Percentiles rank a stretch among this genome's conserved stretches.
Evolutionary conservation across 1,140 invertebrate species (phyloP).

Genomic region (Bathynomus jamesi): DNA sequence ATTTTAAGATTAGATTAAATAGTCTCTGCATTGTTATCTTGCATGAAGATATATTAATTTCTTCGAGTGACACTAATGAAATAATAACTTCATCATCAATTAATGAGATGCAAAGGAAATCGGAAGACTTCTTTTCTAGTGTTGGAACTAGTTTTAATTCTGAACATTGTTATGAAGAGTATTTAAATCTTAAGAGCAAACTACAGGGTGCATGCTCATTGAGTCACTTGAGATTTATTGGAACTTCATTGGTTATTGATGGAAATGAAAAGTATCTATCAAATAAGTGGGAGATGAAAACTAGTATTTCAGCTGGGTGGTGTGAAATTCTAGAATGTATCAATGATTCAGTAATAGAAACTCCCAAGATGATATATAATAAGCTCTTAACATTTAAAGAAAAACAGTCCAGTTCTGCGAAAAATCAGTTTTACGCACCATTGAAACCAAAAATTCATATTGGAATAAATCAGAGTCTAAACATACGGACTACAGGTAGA

Average conservation of each 20-base stretch:
- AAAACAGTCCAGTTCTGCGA: background rate
- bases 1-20: background rate
- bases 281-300: background rate
- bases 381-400: background rate
- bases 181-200: background rate
- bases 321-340: background rate
- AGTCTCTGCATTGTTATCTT: background rate
- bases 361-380: background rate
- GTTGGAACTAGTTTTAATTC: background rate
- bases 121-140: background rate
- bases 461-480: background rate
- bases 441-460: background rate
- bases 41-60: background rate
- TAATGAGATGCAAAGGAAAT: background rate
- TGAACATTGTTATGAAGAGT: background rate
- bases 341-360: background rate
- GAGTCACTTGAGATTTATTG: background rate
- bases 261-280: background rate
- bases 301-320: background rate
- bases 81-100: background rate
- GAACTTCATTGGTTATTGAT: background rate
- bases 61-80: background rate
- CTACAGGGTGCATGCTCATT: background rate
- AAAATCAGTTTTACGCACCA: background rate
- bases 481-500: conserved; percentile 21